phyloP scores from a whole-genome alignment of 2,888 invertebrate genomes.

The Boloria euphrosyne region DNA sequence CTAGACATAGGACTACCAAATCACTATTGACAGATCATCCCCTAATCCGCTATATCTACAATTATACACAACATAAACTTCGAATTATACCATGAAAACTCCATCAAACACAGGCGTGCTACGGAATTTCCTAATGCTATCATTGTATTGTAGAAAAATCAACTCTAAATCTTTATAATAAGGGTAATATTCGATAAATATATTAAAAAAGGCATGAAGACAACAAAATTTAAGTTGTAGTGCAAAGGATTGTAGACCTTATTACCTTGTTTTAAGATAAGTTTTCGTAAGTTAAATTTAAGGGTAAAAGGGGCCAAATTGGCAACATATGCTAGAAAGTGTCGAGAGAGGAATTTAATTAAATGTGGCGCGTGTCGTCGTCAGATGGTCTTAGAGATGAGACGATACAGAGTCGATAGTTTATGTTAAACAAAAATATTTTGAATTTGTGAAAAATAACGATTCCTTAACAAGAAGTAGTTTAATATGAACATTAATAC shows the following conservation, averaged over 20 bases:
- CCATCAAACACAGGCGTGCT: slow-evolving; percentile 43
- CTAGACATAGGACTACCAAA: background rate
- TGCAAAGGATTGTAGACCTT: slow-evolving; percentile 44
- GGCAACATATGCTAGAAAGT: slow-evolving; percentile 78
- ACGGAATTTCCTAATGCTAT: slow-evolving; percentile 41
- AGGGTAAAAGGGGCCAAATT: slow-evolving; percentile 51
- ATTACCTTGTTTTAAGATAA: slow-evolving; percentile 40
- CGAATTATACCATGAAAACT: slow-evolving; percentile 44
- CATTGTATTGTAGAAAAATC: slow-evolving; percentile 30
- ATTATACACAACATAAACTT: slow-evolving; percentile 43
- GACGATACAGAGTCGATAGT: background rate
- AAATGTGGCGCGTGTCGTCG: slow-evolving; percentile 75
- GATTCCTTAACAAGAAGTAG: too few relatives aligned
- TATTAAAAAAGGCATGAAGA: background rate
- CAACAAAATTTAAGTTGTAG: background rate
- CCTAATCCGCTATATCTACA: slow-evolving; percentile 35
- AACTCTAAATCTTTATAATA: slow-evolving; percentile 33
- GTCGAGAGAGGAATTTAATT: slow-evolving; percentile 83
- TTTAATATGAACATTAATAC: too few relatives aligned
- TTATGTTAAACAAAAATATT: background rate
- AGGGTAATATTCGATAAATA: slow-evolving; percentile 24
- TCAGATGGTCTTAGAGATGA: slow-evolving; percentile 50
- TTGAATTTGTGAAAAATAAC: too few relatives aligned
- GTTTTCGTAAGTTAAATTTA: slow-evolving; percentile 12
- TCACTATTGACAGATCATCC: slow-evolving; percentile 15